Conservation (phyloP, 2,113 vertebrate genomes). For the Pachycephala philippinensis region DNA sequence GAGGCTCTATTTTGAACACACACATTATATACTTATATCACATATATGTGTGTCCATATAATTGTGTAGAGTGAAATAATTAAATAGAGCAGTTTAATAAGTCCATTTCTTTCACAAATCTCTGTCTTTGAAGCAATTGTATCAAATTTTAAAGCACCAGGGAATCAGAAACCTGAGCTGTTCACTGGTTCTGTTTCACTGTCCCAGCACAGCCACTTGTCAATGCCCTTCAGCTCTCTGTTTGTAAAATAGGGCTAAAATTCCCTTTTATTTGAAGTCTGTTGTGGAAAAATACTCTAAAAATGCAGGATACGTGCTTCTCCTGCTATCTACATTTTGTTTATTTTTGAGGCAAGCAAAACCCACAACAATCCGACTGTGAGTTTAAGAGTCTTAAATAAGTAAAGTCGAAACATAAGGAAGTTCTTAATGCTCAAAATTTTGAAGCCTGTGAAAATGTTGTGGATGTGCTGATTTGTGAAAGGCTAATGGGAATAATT, state of each 20-base stretch:
- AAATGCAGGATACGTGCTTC: background rate
- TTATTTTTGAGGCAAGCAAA: background rate
- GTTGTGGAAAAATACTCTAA: background rate
- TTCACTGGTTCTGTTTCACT: background rate
- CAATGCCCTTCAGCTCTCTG: background rate
- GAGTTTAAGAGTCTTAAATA: background rate
- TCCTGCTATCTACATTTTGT: background rate
- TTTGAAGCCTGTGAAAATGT: background rate
- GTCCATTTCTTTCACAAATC: background rate
- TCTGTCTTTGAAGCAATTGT: background rate
- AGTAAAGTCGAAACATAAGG: background rate
- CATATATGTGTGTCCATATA: background rate
- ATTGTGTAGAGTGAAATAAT: background rate
- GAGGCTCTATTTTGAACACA: background rate
- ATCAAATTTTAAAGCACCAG: background rate
- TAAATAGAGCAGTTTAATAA: background rate
- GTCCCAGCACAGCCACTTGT: background rate
- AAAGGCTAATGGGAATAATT: background rate
- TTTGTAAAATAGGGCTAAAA: background rate
- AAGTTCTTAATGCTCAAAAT: background rate
- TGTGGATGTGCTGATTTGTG: background rate
- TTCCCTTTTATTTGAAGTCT: background rate
- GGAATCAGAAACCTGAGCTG: background rate
- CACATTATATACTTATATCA: background rate
- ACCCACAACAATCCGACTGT: background rate